Evolutionary conservation across 2,888 invertebrate species (phyloP).

Genomic region (Eilema depressum): DNA sequence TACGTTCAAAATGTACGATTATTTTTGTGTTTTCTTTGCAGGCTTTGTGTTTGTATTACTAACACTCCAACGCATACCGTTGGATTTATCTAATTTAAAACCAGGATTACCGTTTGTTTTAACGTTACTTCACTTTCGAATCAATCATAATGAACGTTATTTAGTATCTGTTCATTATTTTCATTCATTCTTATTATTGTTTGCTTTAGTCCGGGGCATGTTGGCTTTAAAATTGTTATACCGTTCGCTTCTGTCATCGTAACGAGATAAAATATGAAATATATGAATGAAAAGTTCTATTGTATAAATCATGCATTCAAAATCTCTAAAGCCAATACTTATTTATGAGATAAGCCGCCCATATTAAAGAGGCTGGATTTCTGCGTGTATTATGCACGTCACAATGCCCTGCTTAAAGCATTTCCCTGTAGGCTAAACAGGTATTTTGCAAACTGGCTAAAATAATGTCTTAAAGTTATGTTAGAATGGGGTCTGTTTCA

Average conservation of each 20-base stretch:
- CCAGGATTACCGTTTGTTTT: slow-evolving; percentile 5
- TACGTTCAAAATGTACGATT: background rate
- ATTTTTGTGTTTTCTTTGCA: slow-evolving; percentile 6
- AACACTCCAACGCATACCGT: slow-evolving; percentile 1
- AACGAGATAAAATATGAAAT: background rate
- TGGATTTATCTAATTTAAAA: background rate
- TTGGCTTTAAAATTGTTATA: background rate
- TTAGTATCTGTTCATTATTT: background rate
- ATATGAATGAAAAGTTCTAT: background rate
- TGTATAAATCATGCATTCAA: background rate
- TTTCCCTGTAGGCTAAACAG: no score
- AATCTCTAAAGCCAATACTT: background rate
- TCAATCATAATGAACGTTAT: background rate
- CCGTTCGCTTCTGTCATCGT: background rate
- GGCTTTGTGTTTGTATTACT: slow-evolving; percentile 1
- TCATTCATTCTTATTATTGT: background rate
- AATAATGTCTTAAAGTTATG: no score
- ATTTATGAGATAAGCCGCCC: background rate
- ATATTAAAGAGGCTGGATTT: background rate
- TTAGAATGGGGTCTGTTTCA: no score
- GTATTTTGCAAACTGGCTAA: no score
- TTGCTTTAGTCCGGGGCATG: background rate
- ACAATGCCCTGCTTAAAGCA: no score
- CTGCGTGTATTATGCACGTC: no score
- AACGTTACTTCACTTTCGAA: background rate